phyloP scores from a whole-genome alignment of 2,888 invertebrate genomes.

The Synanthedon formicaeformis region DNA sequence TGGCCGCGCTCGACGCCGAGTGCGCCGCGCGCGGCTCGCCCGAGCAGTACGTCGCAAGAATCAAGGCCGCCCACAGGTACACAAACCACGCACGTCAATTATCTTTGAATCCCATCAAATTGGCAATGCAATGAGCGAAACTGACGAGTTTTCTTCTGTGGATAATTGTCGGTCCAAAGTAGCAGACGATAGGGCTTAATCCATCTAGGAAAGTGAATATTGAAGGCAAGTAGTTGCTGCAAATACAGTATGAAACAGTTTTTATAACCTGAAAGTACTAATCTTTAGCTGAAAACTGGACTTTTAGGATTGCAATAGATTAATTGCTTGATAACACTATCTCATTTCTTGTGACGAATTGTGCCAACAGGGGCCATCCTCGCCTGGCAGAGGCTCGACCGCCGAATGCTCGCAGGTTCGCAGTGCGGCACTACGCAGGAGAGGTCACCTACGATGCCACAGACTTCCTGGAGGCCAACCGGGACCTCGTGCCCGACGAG shows the following conservation, averaged over 20 bases:
- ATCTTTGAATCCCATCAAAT: background rate
- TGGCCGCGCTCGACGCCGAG: constrained; percentile 93
- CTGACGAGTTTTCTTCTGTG: too few species aligned
- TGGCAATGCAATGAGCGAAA: background rate
- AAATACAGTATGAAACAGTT: too few species aligned
- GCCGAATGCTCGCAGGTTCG: constrained; percentile 84
- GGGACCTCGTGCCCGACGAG: constrained; percentile 92
- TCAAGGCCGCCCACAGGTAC: constrained; percentile 42
- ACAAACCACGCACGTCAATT: too few species aligned
- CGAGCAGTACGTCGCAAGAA: constrained; percentile 48
- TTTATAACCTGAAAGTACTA: too few species aligned
- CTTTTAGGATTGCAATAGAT: too few species aligned
- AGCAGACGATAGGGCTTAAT: too few species aligned
- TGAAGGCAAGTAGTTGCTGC: too few species aligned
- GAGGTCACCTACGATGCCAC: constrained; percentile 88
- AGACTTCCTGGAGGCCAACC: constrained; percentile 91
- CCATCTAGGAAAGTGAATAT: too few species aligned
- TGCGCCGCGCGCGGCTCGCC: constrained; percentile 87
- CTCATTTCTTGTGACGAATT: too few species aligned
- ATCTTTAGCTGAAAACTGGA: too few species aligned
- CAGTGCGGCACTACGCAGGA: constrained; percentile 86
- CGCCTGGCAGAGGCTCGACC: constrained; percentile 84
- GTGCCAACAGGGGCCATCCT: constrained; percentile 76
- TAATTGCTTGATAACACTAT: too few species aligned
- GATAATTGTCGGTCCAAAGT: background rate